These are phyloP conservation scores for Neoniphon sammara DNA, from an alignment of 2,797 vertebrate genomes.

Conservation along the genomic window DNA sequence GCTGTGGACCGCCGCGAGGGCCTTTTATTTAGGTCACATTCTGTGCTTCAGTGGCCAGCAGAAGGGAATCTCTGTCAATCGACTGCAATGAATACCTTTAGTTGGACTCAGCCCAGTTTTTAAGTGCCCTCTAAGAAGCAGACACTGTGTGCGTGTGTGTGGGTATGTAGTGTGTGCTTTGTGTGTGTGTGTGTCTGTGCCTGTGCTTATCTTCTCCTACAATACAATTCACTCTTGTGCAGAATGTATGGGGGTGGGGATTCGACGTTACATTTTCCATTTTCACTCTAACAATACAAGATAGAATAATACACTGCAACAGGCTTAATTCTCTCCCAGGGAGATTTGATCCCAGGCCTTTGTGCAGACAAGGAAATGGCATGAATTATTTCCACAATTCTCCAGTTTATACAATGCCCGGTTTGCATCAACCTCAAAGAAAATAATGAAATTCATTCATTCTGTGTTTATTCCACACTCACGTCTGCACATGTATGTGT, in stretches of 20 bases:
- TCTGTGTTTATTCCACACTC: slow-evolving; percentile 28
- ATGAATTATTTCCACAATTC: slow-evolving; percentile 59
- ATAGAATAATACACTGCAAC: slow-evolving; percentile 39
- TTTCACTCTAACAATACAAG: slow-evolving; percentile 32
- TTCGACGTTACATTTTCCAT: slow-evolving; percentile 30
- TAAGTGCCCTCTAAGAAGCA: slow-evolving; percentile 59
- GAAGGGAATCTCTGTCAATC: slow-evolving; percentile 74
- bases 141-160: slow-evolving; percentile 51
- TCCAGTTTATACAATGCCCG: slow-evolving; percentile 52
- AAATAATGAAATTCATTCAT: slow-evolving; percentile 28
- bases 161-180: slow-evolving; percentile 13
- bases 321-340: slow-evolving; percentile 39
- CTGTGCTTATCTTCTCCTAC: background rate
- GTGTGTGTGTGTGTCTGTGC: slow-evolving; percentile 24
- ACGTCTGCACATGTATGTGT: slow-evolving; percentile 32
- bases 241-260: slow-evolving; percentile 10
- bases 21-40: slow-evolving; percentile 81
- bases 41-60: slow-evolving; percentile 73
- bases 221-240: background rate
- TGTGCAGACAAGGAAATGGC: slow-evolving; percentile 46
- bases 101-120: slow-evolving; percentile 64
- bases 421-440: slow-evolving; percentile 42
- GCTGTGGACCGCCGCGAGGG: slow-evolving; percentile 73
- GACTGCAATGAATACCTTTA: slow-evolving; percentile 75
- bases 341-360: slow-evolving; percentile 53